Evolutionary conservation across 2,113 vertebrate species (phyloP).

Genomic region (Cepphus grylle): DNA sequence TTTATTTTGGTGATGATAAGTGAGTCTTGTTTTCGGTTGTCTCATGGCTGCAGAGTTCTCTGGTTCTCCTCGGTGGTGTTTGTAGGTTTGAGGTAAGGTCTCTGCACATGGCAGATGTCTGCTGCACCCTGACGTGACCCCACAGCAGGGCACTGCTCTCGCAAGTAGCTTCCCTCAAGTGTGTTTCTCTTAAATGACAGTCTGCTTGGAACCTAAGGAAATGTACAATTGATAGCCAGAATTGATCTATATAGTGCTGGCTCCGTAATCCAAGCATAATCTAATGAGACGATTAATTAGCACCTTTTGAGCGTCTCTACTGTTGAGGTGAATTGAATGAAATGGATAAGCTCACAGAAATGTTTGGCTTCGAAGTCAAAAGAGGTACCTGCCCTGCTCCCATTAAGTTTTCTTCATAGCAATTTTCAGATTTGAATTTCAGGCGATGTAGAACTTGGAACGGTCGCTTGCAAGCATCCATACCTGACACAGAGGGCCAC

Average conservation of each 20-base stretch:
- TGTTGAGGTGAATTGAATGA: not conserved
- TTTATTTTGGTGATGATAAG: not conserved
- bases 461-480: fast-evolving
- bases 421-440: not conserved
- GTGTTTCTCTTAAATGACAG: not conserved
- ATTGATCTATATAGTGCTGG: not conserved
- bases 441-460: not conserved
- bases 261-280: not conserved
- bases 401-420: not conserved
- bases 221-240: not conserved
- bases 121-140: not conserved
- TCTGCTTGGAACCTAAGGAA: not conserved
- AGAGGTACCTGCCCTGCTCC: not conserved
- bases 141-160: not conserved
- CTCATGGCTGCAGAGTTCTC: not conserved
- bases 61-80: not conserved
- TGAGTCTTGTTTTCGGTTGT: not conserved
- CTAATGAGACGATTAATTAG: not conserved
- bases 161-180: not conserved
- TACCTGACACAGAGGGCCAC: not conserved
- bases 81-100: not conserved
- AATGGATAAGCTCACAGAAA: not conserved
- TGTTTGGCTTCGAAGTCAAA: not conserved
- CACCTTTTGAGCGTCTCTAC: not conserved
- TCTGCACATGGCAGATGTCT: not conserved